Evolutionary conservation across 2,888 invertebrate genomes (phyloP), one percentile per base, ranked within the genome.

Genomic region (Cheilosia soror): DNA sequence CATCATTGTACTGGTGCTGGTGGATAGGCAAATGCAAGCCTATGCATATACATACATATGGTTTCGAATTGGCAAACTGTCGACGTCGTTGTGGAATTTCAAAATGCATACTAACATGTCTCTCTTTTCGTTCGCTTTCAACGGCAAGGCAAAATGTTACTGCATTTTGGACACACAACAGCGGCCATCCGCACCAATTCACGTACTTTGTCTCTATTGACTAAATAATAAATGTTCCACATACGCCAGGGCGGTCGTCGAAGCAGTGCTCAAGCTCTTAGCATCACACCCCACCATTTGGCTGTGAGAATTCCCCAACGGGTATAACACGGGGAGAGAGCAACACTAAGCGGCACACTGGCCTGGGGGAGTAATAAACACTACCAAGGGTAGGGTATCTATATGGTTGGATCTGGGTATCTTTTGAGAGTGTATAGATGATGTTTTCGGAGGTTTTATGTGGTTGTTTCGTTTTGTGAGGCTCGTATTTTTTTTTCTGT

Each of bases 151-250:
- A 71, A 60, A 49, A 60, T 66, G 71, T 66, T 55, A 68, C 66
- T 72, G 81, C 81, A 81, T 63, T 76, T 76, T 68, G 66, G 69
- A 60, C 63, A 65, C 60, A 84, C 75, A 75, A 53, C 76, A 66
- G 40, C 40, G 62, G 55, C 49, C 71, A 66, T 72, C 75, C 76
- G 71, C 58, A 72, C 85, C 76, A 69, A 62, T 81, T 55, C 76
- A 81, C 81, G 72, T 85, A 62, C 47, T 68, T 57, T 72, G 72
- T 76, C 76, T 72, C 76, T 72, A 76, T 77, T 81, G 76, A 76
- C 60, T 76, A 63, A 81, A 81, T 81, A 85, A 85, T 85, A 71
- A 85, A 85, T 81, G 71, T 72, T 72, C 55, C 85, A 76, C 75
- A 75, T 71, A 80, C 80, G 71, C 65, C 75, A 60, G 58, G 37